Percentiles rank a stretch among this genome's conserved stretches.
phyloP scores from a whole-genome alignment of 2,888 invertebrate species.

The Drosophila macrospina region DNA sequence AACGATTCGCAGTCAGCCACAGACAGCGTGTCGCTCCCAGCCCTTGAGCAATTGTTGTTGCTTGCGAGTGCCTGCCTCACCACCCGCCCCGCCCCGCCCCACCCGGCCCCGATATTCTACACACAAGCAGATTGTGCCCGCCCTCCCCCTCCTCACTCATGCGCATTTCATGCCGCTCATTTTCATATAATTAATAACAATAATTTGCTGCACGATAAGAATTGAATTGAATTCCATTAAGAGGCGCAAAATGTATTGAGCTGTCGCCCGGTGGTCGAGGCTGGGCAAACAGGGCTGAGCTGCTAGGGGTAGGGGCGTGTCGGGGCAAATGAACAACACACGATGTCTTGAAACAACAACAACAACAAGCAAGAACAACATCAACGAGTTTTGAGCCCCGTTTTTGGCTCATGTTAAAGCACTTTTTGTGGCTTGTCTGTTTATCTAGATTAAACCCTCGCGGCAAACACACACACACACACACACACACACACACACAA shows the following conservation, averaged over 20 bases:
- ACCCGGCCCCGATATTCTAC: neutral
- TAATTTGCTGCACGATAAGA: conserved; percentile 83
- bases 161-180: conserved; percentile 32
- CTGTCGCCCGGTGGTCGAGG: conserved; percentile 54
- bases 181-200: conserved; percentile 81
- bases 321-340: conserved; percentile 61
- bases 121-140: neutral
- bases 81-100: neutral
- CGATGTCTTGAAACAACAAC: conserved; percentile 53
- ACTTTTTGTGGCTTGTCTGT: conserved; percentile 61
- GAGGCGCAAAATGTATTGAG: conserved; percentile 77
- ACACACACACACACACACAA: conserved; percentile 53
- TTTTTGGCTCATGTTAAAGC: conserved; percentile 62
- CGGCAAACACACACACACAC: conserved; percentile 55
- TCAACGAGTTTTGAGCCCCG: conserved; percentile 54
- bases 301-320: conserved; percentile 51
- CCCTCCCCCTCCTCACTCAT: too few relatives aligned
- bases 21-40: conserved; percentile 80
- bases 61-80: neutral
- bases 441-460: conserved; percentile 81
- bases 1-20: conserved; percentile 53
- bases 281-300: conserved; percentile 25
- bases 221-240: conserved; percentile 83
- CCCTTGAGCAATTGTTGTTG: conserved; percentile 71
- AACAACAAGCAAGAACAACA: conserved; percentile 25